Base-by-base conservation (phyloP, 2,113 vertebrate genomes). In the Oreochromis tanganicae region DNA sequence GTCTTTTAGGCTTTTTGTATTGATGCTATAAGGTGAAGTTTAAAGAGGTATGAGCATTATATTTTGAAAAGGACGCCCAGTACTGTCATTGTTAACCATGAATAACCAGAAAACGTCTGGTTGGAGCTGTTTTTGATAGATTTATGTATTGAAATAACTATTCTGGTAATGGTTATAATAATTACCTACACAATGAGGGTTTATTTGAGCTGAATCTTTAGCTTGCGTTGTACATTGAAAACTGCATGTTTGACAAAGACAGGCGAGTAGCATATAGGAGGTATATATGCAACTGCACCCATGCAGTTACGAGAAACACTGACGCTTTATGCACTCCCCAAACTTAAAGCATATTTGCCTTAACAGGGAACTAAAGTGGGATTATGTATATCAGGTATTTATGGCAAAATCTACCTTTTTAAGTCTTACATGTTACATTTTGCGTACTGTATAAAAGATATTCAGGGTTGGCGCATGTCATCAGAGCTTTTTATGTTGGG, bases 351-450 rank as follows among this genome's bases (percentile, higher is more conserved):
- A 79, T 95, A 93, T 92, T 94, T 95, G 96, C 95, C 96, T 96
- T 96, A 96, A 93, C 79, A 83, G 89, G 93, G 88, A 90, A 92
- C 87, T 84, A 29, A 95, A 91, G 92, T 92, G 83, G 92, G 82
- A 89, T 92, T 91, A 86, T 91, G 56, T 94, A 90, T 94, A 94
- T 95, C 95, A 95, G 95, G 94, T 96, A 95, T 96, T 96, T 95
- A 95, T 94, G 91, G 88, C 87, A 93, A 94, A 93, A 92, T 95
- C 95, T 95, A 95, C 94, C 92, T 95, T 94, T 92, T 89, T 94
- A 90, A 92, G 78, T 92, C 61, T 88, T 86, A 86, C 87, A 82
- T 89, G 93, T 95, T 94, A 90, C 91, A 92, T 95, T 92, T 88
- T 85, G 83, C 92, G 92, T 93, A 94, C 92, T 94, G 94, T 94